These are phyloP conservation scores for Rhadina sibilatrix DNA, from an alignment of 2,113 vertebrate species.

Conservation along the genomic window DNA sequence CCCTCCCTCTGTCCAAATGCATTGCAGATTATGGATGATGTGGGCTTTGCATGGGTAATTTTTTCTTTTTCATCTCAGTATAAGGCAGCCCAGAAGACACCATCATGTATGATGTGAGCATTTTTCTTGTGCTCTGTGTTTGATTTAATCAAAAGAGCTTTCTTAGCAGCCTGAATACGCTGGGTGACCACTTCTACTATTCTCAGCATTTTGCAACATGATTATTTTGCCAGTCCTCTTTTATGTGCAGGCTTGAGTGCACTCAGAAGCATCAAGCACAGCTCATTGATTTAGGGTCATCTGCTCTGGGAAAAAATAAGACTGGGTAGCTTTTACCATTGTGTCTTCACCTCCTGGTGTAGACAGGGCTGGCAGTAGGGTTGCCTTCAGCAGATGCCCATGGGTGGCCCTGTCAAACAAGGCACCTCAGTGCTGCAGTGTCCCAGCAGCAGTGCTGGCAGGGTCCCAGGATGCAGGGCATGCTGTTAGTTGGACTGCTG, in stretches of 20 bases:
- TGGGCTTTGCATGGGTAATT: not conserved
- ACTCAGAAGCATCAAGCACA: not conserved
- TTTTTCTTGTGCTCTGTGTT: conserved; percentile 7
- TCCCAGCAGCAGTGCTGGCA: not conserved
- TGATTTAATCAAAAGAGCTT: not conserved
- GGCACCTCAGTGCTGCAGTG: not conserved
- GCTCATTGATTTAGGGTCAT: not conserved
- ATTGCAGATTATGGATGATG: not conserved
- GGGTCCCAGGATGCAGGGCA: not conserved
- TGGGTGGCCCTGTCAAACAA: not conserved
- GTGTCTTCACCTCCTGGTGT: not conserved
- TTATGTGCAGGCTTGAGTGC: not conserved
- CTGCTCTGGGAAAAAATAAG: not conserved
- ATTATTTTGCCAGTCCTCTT: conserved; percentile 4
- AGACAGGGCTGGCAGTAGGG: not conserved
- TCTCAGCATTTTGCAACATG: not conserved
- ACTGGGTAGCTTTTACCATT: not conserved
- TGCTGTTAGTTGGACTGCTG: not conserved
- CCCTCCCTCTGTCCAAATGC: not conserved
- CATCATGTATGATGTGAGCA: not conserved
- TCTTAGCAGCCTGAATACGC: not conserved
- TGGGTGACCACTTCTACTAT: not conserved
- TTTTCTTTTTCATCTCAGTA: not conserved
- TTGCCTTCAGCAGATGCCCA: not conserved
- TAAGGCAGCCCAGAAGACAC: not conserved